A percentile compares a stretch with the other conserved stretches of the same genome.
These are phyloP conservation scores for Cecropterus lyciades DNA, from an alignment of 1,140 invertebrate species.

Conservation along the genomic window DNA sequence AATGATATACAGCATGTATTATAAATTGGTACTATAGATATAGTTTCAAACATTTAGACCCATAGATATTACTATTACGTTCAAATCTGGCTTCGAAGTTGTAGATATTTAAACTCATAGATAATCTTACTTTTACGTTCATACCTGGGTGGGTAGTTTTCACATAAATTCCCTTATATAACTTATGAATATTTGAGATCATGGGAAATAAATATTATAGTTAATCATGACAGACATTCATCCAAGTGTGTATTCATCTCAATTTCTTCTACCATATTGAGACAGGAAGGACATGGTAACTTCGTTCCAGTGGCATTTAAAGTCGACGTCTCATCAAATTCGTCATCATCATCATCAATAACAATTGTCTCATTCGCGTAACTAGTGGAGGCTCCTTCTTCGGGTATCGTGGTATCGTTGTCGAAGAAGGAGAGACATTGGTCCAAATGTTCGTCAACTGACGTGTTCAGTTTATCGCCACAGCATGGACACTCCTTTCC, in stretches of 20 bases:
- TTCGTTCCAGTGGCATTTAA: conserved; percentile 77
- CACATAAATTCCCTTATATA: no score
- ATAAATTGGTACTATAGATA: no score
- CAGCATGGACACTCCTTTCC: conserved; percentile 86
- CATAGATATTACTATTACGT: no score
- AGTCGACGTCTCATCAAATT: conserved; percentile 62
- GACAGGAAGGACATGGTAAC: conserved; percentile 74
- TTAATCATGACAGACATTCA: conserved; percentile 49
- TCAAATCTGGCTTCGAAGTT: no score
- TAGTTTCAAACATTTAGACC: no score
- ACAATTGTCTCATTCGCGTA: conserved; percentile 51
- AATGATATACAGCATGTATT: no score
- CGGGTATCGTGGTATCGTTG: conserved; percentile 53
- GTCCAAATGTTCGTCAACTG: conserved; percentile 87
- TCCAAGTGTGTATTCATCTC: conserved; percentile 79
- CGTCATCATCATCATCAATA: conserved; percentile 65
- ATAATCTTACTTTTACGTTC: no score
- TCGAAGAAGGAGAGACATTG: conserved; percentile 83
- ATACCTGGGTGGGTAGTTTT: no score
- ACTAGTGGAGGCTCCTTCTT: conserved; percentile 57
- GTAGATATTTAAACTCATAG: no score
- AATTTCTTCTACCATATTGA: conserved; percentile 70
- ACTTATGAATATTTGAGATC: no score
- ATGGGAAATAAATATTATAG: neutral
- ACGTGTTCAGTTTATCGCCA: conserved; percentile 77